A percentile compares a stretch with the other conserved stretches of the same genome.
phyloP scores from a whole-genome alignment of 1,140 invertebrate genomes.

The Bombus huntii region DNA sequence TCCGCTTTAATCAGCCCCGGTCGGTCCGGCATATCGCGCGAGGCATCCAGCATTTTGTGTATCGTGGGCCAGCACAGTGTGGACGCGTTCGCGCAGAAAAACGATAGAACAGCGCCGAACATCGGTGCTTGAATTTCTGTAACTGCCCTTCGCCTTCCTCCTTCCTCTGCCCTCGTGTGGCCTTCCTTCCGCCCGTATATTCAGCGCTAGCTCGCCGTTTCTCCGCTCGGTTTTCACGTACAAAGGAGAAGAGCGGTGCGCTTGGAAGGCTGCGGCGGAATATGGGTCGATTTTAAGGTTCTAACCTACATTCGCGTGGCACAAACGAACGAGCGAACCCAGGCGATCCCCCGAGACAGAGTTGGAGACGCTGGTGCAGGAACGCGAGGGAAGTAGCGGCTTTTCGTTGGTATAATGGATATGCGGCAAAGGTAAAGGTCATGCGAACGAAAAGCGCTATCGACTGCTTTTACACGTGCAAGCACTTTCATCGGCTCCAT shows the following conservation, averaged over 20 bases:
- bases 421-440: constrained; percentile 75
- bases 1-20: constrained; percentile 51
- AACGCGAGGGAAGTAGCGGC: constrained; percentile 1
- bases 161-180: background rate
- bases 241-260: constrained; percentile 9
- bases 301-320: constrained; percentile 61
- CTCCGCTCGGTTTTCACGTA: background rate
- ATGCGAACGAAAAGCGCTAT: constrained; percentile 58
- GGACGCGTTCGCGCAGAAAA: constrained; percentile 51
- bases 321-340: constrained; percentile 38
- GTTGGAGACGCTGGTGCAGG: constrained; percentile 16
- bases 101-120: constrained; percentile 9
- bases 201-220: background rate
- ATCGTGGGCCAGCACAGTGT: background rate
- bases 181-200: constrained; percentile 15
- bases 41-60: constrained; percentile 51
- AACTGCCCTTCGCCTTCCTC: background rate
- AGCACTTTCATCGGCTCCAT: constrained; percentile 51
- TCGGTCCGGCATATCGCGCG: constrained; percentile 38
- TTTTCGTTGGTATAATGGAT: constrained; percentile 35
- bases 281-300: constrained; percentile 70
- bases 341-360: constrained; percentile 20
- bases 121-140: constrained; percentile 21
- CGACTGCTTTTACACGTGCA: constrained; percentile 65
- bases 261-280: constrained; percentile 60